Conservation (phyloP, 2,797 vertebrate genomes). For the Premnoplex brunnescens region DNA sequence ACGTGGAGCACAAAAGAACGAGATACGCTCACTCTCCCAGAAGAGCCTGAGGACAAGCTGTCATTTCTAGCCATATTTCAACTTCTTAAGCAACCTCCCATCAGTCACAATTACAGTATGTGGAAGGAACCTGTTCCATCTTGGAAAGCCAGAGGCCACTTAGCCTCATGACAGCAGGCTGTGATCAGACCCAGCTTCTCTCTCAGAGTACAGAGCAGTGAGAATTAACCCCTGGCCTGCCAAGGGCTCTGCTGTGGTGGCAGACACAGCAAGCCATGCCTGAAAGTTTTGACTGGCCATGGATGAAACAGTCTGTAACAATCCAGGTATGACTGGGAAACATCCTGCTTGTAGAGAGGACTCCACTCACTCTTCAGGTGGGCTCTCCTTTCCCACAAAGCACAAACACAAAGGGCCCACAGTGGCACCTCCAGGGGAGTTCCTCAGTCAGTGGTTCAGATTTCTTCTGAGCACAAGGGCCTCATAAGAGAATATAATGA, state of each 20-base stretch:
- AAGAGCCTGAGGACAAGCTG: constrained; percentile 37
- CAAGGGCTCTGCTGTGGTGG: background rate
- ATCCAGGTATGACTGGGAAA: background rate
- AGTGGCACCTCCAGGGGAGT: background rate
- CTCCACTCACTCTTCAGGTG: background rate
- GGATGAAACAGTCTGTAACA: background rate
- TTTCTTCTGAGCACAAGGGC: background rate
- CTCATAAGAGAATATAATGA: background rate
- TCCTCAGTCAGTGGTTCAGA: background rate
- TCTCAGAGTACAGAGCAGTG: background rate
- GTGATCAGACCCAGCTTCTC: background rate
- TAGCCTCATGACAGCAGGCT: background rate
- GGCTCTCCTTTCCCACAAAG: background rate
- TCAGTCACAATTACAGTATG: constrained; percentile 14
- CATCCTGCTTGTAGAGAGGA: background rate
- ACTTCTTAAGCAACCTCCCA: background rate
- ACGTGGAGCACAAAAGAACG: background rate
- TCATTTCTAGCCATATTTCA: constrained; percentile 49
- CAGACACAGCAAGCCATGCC: background rate
- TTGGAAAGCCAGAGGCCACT: constrained; percentile 56
- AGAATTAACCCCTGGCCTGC: constrained; percentile 16
- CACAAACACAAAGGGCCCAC: background rate
- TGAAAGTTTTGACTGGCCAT: background rate
- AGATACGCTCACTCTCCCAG: background rate
- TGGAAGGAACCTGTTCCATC: constrained; percentile 29